Conservation (phyloP, 2,888 invertebrate species). For the Syritta pipiens region DNA sequence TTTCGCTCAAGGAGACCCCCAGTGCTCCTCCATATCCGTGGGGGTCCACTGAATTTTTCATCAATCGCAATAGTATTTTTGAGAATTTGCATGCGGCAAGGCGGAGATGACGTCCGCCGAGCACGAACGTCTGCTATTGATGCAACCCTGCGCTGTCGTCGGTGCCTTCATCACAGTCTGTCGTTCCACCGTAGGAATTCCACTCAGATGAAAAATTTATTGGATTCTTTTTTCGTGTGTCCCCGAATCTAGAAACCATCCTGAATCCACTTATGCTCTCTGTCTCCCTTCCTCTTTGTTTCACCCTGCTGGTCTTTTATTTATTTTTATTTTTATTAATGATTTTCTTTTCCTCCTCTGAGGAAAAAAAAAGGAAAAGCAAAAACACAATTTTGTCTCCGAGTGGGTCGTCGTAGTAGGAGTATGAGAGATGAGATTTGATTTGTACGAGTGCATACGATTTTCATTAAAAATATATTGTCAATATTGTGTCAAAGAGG, state of each 20-base stretch:
- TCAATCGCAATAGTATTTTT: slow-evolving; percentile 61
- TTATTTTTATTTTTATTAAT: slow-evolving; percentile 66
- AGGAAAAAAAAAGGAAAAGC: not conserved
- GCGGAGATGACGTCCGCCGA: slow-evolving; percentile 37
- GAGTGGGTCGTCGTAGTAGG: slow-evolving; percentile 26
- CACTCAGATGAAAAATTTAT: slow-evolving; percentile 64
- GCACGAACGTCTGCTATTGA: slow-evolving; percentile 45
- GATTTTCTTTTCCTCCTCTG: slow-evolving; percentile 18
- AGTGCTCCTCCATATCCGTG: slow-evolving; percentile 7
- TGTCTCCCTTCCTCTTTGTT: slow-evolving; percentile 1
- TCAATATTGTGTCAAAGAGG: slow-evolving; percentile 59
- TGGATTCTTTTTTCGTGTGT: slow-evolving; percentile 56
- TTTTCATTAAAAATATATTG: slow-evolving; percentile 65
- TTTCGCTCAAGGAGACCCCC: slow-evolving; percentile 6
- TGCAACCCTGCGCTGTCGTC: slow-evolving; percentile 28
- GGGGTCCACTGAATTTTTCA: slow-evolving; percentile 58
- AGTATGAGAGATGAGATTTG: slow-evolving; percentile 53
- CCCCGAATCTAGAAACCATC: slow-evolving; percentile 48
- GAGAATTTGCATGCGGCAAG: slow-evolving; percentile 58
- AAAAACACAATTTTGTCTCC: slow-evolving; percentile 56
- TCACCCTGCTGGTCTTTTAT: slow-evolving; percentile 43
- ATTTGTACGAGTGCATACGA: slow-evolving; percentile 54
- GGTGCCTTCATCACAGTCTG: not conserved
- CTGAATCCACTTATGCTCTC: slow-evolving; percentile 47
- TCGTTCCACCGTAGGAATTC: slow-evolving; percentile 32